Percentiles rank a stretch among this genome's conserved stretches.
Conservation (phyloP, 2,888 invertebrate genomes). For the Dasysyrphus albostriatus region DNA sequence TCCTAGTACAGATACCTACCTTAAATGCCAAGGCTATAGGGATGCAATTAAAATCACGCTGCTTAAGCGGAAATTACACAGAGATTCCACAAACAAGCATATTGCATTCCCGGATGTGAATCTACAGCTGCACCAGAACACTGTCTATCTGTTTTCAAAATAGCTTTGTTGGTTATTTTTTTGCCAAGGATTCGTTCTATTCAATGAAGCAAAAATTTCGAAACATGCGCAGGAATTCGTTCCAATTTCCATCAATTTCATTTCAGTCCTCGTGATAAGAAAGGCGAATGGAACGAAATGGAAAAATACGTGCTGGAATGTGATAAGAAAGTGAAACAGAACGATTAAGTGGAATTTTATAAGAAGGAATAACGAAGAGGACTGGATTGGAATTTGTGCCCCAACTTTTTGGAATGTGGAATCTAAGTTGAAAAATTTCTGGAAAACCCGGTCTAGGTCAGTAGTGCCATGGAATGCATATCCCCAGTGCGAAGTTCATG, state of each 20-base stretch:
- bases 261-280: conserved; percentile 41
- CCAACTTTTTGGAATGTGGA: conserved; percentile 22
- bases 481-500: conserved; percentile 34
- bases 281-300: not conserved
- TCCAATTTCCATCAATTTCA: not conserved
- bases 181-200: conserved; percentile 41
- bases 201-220: conserved; percentile 11
- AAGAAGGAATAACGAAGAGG: not conserved
- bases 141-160: conserved; percentile 20
- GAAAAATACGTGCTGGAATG: not conserved
- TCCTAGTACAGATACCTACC: conserved; percentile 19
- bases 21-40: conserved; percentile 65
- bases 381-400: not conserved
- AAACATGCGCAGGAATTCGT: conserved; percentile 38
- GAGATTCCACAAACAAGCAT: conserved; percentile 61
- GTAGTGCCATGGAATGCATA: conserved; percentile 64
- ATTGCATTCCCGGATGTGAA: conserved; percentile 62
- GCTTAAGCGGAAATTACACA: conserved; percentile 69
- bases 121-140: conserved; percentile 48
- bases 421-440: conserved; percentile 19
- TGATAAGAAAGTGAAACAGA: conserved; percentile 37
- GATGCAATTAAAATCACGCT: conserved; percentile 73
- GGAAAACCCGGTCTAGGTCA: conserved; percentile 69
- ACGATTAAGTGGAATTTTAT: not conserved
- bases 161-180: not conserved